Evolutionary conservation across 1,140 invertebrate genomes (phyloP), one percentile per base, ranked within the genome.

Genomic region (Bradysia coprophila): DNA sequence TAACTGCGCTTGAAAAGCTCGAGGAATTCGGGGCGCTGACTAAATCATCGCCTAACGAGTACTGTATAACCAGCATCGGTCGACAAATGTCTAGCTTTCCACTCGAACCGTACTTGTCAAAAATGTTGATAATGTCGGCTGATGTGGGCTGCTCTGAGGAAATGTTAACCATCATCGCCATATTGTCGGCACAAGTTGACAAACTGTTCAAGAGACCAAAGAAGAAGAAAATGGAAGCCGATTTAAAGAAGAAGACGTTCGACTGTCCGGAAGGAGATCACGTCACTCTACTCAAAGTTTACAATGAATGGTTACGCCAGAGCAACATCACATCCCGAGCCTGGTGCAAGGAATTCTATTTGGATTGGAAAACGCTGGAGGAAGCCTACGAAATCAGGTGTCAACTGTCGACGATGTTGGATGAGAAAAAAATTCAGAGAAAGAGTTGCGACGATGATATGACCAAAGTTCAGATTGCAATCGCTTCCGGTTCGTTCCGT

Each of bases 81-180:
- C 87, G 89, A 2, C 81, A 97, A 48, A 97, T 98, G 93, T 91
- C 93, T 1, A 93, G 97, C 65, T 96, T 97, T 57, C 93, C 93
- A 0, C 65, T 97, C 1, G 93, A 98, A 71, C 93, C 93, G 1
- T 92, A 97, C 56, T 66, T 97, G 2, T 90, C 92, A 1, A 97
- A 97, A 67, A 93, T 97, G 86, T 68, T 97, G 21, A 95, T 97
- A 45, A 83, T 90, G 15, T 86, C 81, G 41, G 83, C 80, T 51
- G 89, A 95, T 65, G 86, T 89, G 63, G 93, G 88, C 62, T 98
- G 93, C 57, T 96, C 92, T 47, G 97, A 97, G 66, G 93, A 98
- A 67, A 92, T 95, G 49, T 73, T 97, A n/a, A 95, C 90, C 51
- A 90, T 98, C 52, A 93, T 90, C 4, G 89, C 91, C 38, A 97